A percentile compares a stretch with the other conserved stretches of the same genome.
Evolutionary conservation across 92 coral and sea anemone species (phyloP).

Genomic region (Actinostola sp.): DNA sequence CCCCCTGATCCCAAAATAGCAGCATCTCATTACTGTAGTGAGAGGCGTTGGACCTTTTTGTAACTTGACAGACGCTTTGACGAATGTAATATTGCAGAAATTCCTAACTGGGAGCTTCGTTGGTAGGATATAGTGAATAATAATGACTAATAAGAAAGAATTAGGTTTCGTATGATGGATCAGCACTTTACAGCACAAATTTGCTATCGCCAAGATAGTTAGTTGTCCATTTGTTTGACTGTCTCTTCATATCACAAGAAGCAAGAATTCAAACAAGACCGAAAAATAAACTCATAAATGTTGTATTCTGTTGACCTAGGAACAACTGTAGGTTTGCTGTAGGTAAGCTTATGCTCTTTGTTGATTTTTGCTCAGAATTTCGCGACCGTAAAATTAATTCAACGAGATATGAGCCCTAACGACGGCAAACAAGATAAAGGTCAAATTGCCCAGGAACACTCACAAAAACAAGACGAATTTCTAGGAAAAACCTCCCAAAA

Average conservation of each 20-base stretch:
- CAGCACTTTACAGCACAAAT: conserved; percentile 22
- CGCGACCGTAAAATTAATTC: neutral
- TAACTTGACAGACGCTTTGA: conserved; percentile 65
- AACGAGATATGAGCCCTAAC: conserved; percentile 6
- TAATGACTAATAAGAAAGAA: conserved; percentile 14
- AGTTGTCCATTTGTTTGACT: conserved; percentile 75
- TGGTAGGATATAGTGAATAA: conserved; percentile 66
- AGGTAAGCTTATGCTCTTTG: conserved; percentile 32
- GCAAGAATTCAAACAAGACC: conserved; percentile 85
- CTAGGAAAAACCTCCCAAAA: neutral
- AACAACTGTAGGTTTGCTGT: conserved; percentile 34
- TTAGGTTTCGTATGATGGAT: conserved; percentile 5
- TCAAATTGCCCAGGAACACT: conserved; percentile 1
- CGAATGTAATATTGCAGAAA: conserved; percentile 76
- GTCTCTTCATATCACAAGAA: conserved; percentile 69
- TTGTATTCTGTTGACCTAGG: conserved; percentile 83
- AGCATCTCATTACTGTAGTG: conserved; percentile 10
- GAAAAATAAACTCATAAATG: conserved; percentile 92
- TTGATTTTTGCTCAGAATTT: conserved; percentile 23
- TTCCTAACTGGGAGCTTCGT: conserved; percentile 78
- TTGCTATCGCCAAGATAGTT: conserved; percentile 21
- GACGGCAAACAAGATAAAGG: conserved; percentile 1
- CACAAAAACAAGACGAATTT: neutral
- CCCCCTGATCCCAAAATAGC: conserved; percentile 12
- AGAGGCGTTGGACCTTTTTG: conserved; percentile 18